phyloP scores from a whole-genome alignment of 1,140 invertebrate genomes.

The Lasioglossum albipes region DNA sequence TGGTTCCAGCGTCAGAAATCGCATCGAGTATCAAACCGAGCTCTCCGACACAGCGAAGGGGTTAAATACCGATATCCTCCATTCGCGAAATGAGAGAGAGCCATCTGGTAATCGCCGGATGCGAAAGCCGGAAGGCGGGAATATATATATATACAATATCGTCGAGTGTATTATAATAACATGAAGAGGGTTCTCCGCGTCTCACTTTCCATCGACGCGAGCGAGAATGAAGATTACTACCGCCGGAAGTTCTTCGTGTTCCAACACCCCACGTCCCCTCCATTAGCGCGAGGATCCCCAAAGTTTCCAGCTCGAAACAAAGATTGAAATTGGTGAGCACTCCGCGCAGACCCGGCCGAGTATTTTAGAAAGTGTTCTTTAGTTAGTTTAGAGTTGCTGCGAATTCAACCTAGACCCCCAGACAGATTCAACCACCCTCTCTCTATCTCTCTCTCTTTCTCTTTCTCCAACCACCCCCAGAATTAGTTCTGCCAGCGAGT shows the following conservation, averaged over 20 bases:
- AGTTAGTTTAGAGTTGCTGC: slow-evolving; percentile 44
- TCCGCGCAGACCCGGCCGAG: slow-evolving; percentile 21
- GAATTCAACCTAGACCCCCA: background rate
- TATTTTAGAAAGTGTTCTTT: slow-evolving; percentile 46
- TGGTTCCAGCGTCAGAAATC: too few relatives aligned
- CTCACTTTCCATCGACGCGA: background rate
- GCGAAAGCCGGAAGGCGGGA: too few relatives aligned
- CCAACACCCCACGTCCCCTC: background rate
- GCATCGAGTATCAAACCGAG: too few relatives aligned
- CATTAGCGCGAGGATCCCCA: background rate
- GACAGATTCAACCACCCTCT: background rate
- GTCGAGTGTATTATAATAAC: too few relatives aligned
- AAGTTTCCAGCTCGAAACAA: background rate
- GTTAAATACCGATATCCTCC: too few relatives aligned
- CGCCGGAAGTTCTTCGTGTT: background rate
- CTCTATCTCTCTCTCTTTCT: background rate
- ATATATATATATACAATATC: too few relatives aligned
- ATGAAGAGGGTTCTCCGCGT: background rate
- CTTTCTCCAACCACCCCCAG: background rate
- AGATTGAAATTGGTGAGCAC: slow-evolving; percentile 38
- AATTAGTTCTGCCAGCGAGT: slow-evolving; percentile 34
- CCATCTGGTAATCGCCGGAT: too few relatives aligned
- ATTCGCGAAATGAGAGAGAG: too few relatives aligned
- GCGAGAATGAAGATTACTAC: background rate
- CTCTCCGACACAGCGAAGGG: too few relatives aligned